phyloP scores from a whole-genome alignment of 1,140 invertebrate species.

The Hylaeus anthracinus region DNA sequence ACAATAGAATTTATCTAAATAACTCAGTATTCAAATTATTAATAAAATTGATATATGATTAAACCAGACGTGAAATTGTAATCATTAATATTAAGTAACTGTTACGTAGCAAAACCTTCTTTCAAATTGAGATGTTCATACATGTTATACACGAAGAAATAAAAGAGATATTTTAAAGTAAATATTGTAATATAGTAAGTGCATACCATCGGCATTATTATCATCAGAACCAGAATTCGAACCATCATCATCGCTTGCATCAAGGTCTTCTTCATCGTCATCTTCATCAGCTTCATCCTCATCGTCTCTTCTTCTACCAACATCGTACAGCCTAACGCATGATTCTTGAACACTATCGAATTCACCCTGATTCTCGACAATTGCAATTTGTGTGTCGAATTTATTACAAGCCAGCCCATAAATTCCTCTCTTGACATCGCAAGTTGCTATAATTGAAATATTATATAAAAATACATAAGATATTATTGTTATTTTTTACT shows the following conservation, averaged over 20 bases:
- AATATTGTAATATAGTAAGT: conserved; percentile 45
- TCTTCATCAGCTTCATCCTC: conserved; percentile 89
- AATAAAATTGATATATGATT: background rate
- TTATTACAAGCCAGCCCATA: conserved; percentile 88
- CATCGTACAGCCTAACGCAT: conserved; percentile 91
- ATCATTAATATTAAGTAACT: too few relatives aligned
- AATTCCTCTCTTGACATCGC: conserved; percentile 92
- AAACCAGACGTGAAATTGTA: background rate
- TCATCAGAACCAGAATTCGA: conserved; percentile 81
- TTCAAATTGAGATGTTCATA: conserved; percentile 11
- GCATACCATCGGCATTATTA: conserved; percentile 81
- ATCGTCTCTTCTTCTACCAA: conserved; percentile 86
- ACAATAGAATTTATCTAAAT: background rate
- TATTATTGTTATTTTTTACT: conserved; percentile 71
- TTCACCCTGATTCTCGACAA: conserved; percentile 91
- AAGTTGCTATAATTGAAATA: conserved; percentile 85
- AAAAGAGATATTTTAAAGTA: conserved; percentile 22
- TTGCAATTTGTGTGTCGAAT: conserved; percentile 89
- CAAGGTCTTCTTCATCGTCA: conserved; percentile 85
- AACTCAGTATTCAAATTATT: background rate
- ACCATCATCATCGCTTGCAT: conserved; percentile 79
- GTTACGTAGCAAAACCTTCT: conserved; percentile 21
- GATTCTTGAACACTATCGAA: conserved; percentile 91
- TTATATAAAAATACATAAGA: conserved; percentile 3
- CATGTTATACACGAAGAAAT: background rate